A percentile compares a stretch with the other conserved stretches of the same genome.
Conservation (phyloP, 2,113 vertebrate genomes). For the Aplodontia rufa region DNA sequence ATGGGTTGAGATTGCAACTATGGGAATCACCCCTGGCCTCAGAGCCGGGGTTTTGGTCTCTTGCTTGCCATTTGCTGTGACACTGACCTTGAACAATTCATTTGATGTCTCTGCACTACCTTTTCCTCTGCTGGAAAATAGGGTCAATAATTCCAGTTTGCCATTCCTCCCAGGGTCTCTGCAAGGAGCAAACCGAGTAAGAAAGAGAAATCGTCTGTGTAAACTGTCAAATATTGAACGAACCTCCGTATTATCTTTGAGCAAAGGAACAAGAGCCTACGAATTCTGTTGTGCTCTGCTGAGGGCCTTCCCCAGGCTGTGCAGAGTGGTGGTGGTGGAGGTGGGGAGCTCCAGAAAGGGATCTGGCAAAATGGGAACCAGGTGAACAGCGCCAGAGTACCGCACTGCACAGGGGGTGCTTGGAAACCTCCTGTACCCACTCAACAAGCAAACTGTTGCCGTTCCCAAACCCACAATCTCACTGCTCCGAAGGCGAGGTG, state of each 20-base stretch:
- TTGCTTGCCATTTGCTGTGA: not conserved
- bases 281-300: not conserved
- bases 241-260: not conserved
- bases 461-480: constrained; percentile 66
- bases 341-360: not conserved
- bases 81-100: not conserved
- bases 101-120: not conserved
- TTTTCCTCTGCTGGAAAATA: not conserved
- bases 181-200: not conserved
- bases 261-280: not conserved
- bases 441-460: constrained; percentile 45
- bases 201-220: not conserved
- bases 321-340: too few relatives aligned
- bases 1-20: not conserved
- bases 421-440: constrained; percentile 56
- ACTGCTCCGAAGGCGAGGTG: constrained; percentile 57
- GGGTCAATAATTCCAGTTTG: not conserved
- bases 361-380: constrained; percentile 33
- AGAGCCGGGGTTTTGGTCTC: not conserved
- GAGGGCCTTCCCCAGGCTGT: constrained; percentile 24
- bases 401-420: not conserved
- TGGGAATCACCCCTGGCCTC: not conserved
- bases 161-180: not conserved
- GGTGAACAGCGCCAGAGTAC: constrained; percentile 11
- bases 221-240: not conserved